Base-by-base conservation (phyloP, 1,140 invertebrate genomes). In the Neodiprion fabricii region DNA sequence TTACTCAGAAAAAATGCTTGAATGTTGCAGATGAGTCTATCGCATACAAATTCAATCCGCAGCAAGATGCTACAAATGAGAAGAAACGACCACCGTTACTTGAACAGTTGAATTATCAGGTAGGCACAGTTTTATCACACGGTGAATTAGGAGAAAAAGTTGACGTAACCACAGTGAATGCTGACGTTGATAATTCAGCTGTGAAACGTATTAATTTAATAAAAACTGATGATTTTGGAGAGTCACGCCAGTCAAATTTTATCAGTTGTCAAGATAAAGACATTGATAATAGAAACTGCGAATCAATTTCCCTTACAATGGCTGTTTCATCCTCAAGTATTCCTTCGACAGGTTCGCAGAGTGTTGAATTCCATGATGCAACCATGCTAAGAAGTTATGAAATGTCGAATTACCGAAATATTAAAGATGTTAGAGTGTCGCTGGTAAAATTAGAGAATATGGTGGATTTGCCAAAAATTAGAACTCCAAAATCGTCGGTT, bases 71-170 rank as follows among this genome's bases (percentile, higher is more conserved):
- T 61, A 17, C 11, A 61, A 9, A 14, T 61, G 11, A 17, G n/a
- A 61, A 61, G 53, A 12, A 14, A 61, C 7, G 4, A 61, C 4
- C 53, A 1, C 28, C 28, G 28, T 40, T 1, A 61, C 8, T 7
- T 61, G 11, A 61, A 5, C 53, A 61, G n/a, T 17, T 61, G 53
- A 40, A 40, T 40, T 40, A 40, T 40, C 28, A 40, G 28, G 53
- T 61, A 61, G 53, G 53, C 53, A 61, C 9, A 61, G 53, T 61
- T 61, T 61, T 61, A 61, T 61, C 53, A 17, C 53, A 61, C n/a
- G 28, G 2, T 40, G 28, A 40, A 40, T 40, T 40, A 40, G 28
- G 5, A 40, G 11, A 61, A 61, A 17, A 14, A 61, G 53, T 17
- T 14, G 53, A 61, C n/a, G 5, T 14, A 14, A 5, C 11, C 11